phyloP scores from a whole-genome alignment of 2,113 vertebrate species.

The Otus sunia region DNA sequence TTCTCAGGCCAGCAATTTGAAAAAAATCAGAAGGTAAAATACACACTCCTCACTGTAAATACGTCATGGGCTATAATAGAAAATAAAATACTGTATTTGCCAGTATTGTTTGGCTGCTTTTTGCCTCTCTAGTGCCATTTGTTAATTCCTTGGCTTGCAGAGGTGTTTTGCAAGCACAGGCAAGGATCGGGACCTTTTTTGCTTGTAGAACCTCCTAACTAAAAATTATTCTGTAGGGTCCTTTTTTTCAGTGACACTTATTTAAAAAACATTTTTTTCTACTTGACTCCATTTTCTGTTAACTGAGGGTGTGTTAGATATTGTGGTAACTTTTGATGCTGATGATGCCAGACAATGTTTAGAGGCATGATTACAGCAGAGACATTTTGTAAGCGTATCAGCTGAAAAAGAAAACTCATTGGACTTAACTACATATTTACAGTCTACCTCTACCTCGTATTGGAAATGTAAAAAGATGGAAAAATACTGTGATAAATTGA shows the following conservation, averaged over 20 bases:
- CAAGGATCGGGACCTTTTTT: neutral
- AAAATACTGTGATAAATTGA: slow-evolving; percentile 22
- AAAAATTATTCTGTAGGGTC: neutral
- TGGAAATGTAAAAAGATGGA: slow-evolving; percentile 5
- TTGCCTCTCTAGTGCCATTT: neutral
- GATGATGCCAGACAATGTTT: slow-evolving; percentile 62
- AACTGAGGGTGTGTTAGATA: slow-evolving; percentile 13
- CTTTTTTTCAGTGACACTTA: neutral
- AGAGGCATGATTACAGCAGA: slow-evolving; percentile 56
- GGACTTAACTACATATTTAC: slow-evolving; percentile 27
- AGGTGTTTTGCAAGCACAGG: neutral
- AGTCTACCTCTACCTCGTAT: neutral
- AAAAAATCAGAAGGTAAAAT: slow-evolving; percentile 57
- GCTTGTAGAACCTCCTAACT: neutral
- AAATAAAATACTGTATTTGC: slow-evolving; percentile 40
- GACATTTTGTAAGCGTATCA: neutral
- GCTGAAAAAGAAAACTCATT: slow-evolving; percentile 12
- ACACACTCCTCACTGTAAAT: slow-evolving; percentile 53
- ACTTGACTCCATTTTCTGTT: slow-evolving; percentile 32
- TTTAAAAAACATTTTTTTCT: neutral
- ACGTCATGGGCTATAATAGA: slow-evolving; percentile 9
- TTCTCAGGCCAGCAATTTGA: slow-evolving; percentile 47
- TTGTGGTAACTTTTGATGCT: slow-evolving; percentile 41
- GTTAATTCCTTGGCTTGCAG: neutral
- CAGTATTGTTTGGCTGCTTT: neutral